These are phyloP conservation scores for Bambusicola thoracicus DNA, from an alignment of 2,113 vertebrate genomes.

Conservation along the genomic window DNA sequence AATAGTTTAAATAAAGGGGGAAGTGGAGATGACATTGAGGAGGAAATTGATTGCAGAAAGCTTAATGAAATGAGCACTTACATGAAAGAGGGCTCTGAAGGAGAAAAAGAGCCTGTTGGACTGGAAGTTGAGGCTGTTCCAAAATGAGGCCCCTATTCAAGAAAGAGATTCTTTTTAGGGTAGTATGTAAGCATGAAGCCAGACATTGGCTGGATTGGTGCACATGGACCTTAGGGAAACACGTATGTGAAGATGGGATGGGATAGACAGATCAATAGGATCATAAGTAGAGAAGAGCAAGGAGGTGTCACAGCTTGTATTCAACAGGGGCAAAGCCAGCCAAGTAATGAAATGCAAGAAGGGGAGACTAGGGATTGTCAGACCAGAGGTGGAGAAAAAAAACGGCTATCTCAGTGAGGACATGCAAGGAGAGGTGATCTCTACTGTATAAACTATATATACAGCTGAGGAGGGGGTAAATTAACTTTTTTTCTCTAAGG, in stretches of 20 bases:
- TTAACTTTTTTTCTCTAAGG: not conserved
- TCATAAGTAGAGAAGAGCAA: not conserved
- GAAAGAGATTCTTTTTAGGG: not conserved
- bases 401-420: not conserved
- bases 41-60: constrained; percentile 65
- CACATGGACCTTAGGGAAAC: not conserved
- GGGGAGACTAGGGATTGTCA: not conserved
- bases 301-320: not conserved
- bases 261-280: not conserved
- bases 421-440: not conserved
- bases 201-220: not conserved
- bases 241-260: not conserved
- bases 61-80: constrained; percentile 37
- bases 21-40: constrained; percentile 54
- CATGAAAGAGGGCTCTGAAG: constrained; percentile 40
- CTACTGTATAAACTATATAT: not conserved
- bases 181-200: not conserved
- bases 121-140: constrained; percentile 7
- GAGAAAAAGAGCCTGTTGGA: not conserved
- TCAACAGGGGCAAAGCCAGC: not conserved
- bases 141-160: not conserved
- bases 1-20: constrained; percentile 60
- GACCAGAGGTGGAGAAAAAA: not conserved
- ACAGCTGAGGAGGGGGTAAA: not conserved
- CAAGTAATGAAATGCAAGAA: not conserved